A percentile compares a stretch with the other conserved stretches of the same genome.
These are phyloP conservation scores for Disparrhopalites patrizii DNA, from an alignment of 2,888 invertebrate genomes.

Conservation along the genomic window DNA sequence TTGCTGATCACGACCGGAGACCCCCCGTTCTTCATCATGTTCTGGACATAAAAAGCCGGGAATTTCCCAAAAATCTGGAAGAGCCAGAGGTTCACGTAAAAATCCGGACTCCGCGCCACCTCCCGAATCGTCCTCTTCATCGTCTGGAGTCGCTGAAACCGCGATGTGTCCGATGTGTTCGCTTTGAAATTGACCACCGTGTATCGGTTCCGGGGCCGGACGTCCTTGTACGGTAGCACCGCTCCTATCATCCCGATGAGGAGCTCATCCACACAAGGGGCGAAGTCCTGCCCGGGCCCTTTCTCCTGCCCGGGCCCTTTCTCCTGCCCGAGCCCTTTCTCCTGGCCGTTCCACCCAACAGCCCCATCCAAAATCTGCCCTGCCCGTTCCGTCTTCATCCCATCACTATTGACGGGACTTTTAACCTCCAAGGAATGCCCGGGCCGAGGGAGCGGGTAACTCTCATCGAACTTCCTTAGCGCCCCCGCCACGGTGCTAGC, in stretches of 20 bases:
- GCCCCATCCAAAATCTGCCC: neutral
- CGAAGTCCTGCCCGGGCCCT: neutral
- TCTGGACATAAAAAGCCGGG: neutral
- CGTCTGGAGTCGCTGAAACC: slow-evolving; percentile 28
- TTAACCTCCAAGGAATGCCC: too few relatives aligned
- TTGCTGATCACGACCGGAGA: slow-evolving; percentile 2
- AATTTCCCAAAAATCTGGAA: neutral
- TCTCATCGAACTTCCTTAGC: slow-evolving; percentile 33
- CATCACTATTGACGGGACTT: too few relatives aligned
- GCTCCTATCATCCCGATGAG: slow-evolving; percentile 41
- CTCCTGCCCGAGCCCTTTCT: neutral
- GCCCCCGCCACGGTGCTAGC: slow-evolving; percentile 32
- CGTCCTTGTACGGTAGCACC: slow-evolving; percentile 37
- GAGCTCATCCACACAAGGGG: slow-evolving; percentile 19
- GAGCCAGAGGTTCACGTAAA: neutral
- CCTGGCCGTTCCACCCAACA: neutral
- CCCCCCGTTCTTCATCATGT: slow-evolving; percentile 1
- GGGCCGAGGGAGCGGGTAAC: slow-evolving; percentile 1
- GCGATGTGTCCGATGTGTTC: neutral
- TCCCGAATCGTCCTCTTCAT: slow-evolving; percentile 30
- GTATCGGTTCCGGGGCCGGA: slow-evolving; percentile 37
- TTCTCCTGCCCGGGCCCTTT: neutral
- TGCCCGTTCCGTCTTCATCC: too few relatives aligned
- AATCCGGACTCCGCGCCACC: slow-evolving; percentile 20
- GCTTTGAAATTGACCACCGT: slow-evolving; percentile 38